phyloP scores from a whole-genome alignment of 1,140 invertebrate genomes.

The Antheraea pernyi region DNA sequence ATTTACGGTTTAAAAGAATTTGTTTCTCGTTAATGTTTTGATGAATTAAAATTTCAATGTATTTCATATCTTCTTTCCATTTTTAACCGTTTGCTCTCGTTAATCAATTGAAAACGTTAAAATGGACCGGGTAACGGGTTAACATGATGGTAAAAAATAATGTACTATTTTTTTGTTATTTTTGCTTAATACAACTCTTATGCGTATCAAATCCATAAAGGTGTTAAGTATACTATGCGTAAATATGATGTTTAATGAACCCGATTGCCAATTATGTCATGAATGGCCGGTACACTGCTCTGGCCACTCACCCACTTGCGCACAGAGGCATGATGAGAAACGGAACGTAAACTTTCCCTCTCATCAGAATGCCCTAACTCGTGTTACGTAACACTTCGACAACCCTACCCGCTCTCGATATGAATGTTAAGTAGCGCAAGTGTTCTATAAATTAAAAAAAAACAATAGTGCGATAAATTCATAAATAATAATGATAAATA shows the following conservation, averaged over 20 bases:
- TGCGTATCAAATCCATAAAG: slow-evolving; percentile 23
- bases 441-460: background rate
- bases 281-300: slow-evolving; percentile 66
- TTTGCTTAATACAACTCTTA: background rate
- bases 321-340: slow-evolving; percentile 64
- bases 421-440: slow-evolving; percentile 17
- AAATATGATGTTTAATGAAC: slow-evolving; percentile 49
- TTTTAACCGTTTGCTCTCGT: too few species aligned
- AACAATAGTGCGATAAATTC: background rate
- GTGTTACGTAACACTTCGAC: slow-evolving; percentile 35
- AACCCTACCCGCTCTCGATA: slow-evolving; percentile 16
- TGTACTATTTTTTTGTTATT: background rate
- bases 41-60: too few species aligned
- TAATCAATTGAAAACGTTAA: too few species aligned
- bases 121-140: too few species aligned
- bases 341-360: slow-evolving; percentile 70
- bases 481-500: too few species aligned
- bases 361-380: slow-evolving; percentile 55
- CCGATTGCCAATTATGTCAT: slow-evolving; percentile 67
- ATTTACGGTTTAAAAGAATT: too few species aligned
- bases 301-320: slow-evolving; percentile 69
- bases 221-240: slow-evolving; percentile 38
- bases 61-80: too few species aligned
- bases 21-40: too few species aligned
- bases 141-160: background rate